Base-by-base conservation (phyloP, 2,888 invertebrate genomes). In the Drosophila algonquin region DNA sequence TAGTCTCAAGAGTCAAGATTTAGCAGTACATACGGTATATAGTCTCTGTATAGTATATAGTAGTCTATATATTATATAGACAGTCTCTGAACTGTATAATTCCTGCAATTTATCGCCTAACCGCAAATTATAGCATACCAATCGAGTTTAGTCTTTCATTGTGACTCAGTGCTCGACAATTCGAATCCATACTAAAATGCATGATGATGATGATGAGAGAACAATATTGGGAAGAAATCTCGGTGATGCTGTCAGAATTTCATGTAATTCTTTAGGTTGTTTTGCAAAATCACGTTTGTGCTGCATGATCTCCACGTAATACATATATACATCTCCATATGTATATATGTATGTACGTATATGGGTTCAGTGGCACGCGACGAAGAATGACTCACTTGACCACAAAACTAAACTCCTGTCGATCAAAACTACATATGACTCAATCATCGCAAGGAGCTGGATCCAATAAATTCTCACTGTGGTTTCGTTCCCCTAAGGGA, bases 91-190 rank as follows among this genome's bases (percentile, higher is more conserved):
- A 58, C 35, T 67, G 24, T 27, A 24, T 32, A 47, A 54, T 21
- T 21, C 47, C 21, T 53, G 16, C 57, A 24, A 57, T 53, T 59
- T 58, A 73, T 45, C 48, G 10, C 50, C 50, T 40, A 45, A 77
- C 61, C 40, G 67, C 63, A 65, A 68, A 59, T 73, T 63, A 53
- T 53, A 30, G 46, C 69, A 75, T 78, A 52, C 57, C 75, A 56
- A 65, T 32, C 32, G 24, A 35, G 47, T 55, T 40, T 40, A 14
- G 4, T 40, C 14, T 45, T 46, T 10, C 8, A 30, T 1, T n/a
- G 4, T 63, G 63, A 63, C 10, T 63, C 63, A 63, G 21, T 16
- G 10, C 9, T 7, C 40, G 32, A 24, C 62, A 75, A 69, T 62
- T 55, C 27, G 8, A 10, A 54, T 44, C 54, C n/a, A 40, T 40